Base-by-base conservation (phyloP, 2,888 invertebrate genomes). In the Drosophila silvestris region DNA sequence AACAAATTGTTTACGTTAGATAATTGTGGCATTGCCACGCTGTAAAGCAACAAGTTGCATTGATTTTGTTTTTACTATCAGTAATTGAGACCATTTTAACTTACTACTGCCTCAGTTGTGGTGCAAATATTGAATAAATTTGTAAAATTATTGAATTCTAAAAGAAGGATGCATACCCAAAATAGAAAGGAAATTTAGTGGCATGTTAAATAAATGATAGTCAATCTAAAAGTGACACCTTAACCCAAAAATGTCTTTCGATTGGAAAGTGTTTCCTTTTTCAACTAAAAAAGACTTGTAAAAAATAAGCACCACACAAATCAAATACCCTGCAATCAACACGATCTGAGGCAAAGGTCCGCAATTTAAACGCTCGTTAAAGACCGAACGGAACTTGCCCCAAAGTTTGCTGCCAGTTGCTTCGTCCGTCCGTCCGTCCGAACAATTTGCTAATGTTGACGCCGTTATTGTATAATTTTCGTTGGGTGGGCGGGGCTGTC, bases 361-460 rank as follows among this genome's bases (percentile, higher is more conserved):
- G 56, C 76, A 81, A 73, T 81, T 76, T 79, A 58, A 70, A 71
- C 66, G 79, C 70, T 82, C 74, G 57, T 84, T 85, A 82, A 76
- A 76, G 82, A 32, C 35, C 32, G 32, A 32, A 30, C 47, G 52
- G 63, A 53, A 68, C 47, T 41, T 59, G 19, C 68, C 12, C 39
- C 51, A 22, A 66, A 65, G 63, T 79, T 69, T 44, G 22, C n/a
- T 10, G n/a, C 26, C 47, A 47, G 47, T 47, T 47, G 47, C 47
- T 28, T 9, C 16, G 47, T 26, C 9, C 47, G 47, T 26, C 9
- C 47, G 22, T 9, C 7, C 22, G 47, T 22, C 47, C 74, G 62
- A 70, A 83, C 85, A 89, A 87, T 87, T 89, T 85, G 88, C 87
- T 89, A 89, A 88, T 89, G 88, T 88, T 87, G 81, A 87, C 88